Evolutionary conservation across 2,888 invertebrate species (phyloP), one percentile per base, ranked within the genome.

Genomic region (Nysson spinosus): DNA sequence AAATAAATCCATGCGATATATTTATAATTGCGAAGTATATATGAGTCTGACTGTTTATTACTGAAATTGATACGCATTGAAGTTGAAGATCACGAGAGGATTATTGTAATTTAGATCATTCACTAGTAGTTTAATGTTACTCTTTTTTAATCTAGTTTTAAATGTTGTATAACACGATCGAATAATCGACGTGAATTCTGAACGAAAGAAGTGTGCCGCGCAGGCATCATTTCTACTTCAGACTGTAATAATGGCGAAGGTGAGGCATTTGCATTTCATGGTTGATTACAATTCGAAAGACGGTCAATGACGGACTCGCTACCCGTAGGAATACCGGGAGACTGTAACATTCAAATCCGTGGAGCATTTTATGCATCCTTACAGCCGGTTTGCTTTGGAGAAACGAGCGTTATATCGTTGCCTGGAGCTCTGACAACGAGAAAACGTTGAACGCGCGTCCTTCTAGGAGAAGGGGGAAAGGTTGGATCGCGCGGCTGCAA

Each of bases 361-460:
- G 12, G 3, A 4, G 11, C 11, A 35, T 55, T 26, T 32, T 30
- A 30, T 47, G 32, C 42, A 32, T 52, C 34, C 12, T 43, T 43
- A 17, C 34, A 35, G 32, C 7, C 11, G 24, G 44, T 37, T 42
- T 24, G 17, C n/a, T 35, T n/a, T 5, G 2, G 20, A 40, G 46
- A 16, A 56, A 28, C n/a, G 37, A 62, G 28, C 34, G 47, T 55
- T 42, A 35, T 32, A 37, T n/a, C 26, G n/a, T 39, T 17, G 16
- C 26, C 28, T 12, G 32, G 32, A 30, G 17, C 34, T n/a, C n/a
- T 37, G 39, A 55, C 30, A 58, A 42, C 30, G 30, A 52, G 51
- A 58, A 63, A 62, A 56, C 51, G 42, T 51, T 47, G 51, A 28
- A 40, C 42, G 35, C 42, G 42, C 47, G 42, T 63, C 51, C 24